phyloP scores from a whole-genome alignment of 92 coral and sea anemone genomes.

The Muricea muricata region DNA sequence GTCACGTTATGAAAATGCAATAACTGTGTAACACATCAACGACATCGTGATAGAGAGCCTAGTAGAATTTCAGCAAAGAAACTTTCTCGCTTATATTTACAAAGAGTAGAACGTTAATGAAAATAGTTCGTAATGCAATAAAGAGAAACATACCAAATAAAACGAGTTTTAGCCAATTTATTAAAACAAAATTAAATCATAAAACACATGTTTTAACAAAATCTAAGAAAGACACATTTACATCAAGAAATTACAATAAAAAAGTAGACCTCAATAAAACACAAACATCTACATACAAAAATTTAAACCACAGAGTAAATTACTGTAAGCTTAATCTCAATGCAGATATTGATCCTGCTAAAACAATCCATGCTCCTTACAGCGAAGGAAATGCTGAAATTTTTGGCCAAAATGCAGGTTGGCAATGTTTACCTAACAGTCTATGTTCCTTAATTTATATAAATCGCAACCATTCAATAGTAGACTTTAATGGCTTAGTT shows the following conservation, averaged over 20 bases:
- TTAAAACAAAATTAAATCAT: no score
- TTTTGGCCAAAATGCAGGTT: conserved; percentile 13
- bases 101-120: background rate
- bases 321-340: no score
- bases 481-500: conserved; percentile 3
- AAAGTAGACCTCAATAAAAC: no score
- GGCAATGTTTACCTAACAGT: background rate
- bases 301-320: no score
- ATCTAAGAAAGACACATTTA: no score
- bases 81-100: background rate
- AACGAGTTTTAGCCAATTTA: no score
- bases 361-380: conserved; percentile 38
- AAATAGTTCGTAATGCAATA: no score
- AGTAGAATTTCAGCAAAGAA: conserved; percentile 9
- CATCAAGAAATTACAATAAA: no score
- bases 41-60: conserved; percentile 1
- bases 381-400: conserved; percentile 24
- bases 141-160: no score
- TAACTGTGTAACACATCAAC: background rate
- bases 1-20: no score
- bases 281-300: no score
- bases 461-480: background rate
- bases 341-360: conserved; percentile 8
- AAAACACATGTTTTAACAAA: no score
- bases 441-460: conserved; percentile 14